phyloP scores from a whole-genome alignment of 2,888 invertebrate species.

The Zonitis immaculata region DNA sequence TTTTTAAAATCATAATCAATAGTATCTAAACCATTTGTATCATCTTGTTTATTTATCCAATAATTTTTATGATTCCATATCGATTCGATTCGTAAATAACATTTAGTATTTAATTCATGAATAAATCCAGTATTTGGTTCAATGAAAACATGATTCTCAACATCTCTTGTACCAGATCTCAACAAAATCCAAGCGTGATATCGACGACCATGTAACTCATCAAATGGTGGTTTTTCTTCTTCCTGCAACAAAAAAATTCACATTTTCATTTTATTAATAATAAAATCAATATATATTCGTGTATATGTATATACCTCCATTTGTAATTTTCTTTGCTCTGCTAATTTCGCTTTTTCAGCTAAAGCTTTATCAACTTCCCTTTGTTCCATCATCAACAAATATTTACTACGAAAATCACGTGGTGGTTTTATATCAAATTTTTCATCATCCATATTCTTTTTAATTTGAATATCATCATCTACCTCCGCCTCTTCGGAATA shows the following conservation, averaged over 20 bases:
- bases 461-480: too few relatives aligned
- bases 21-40: constrained; percentile 49
- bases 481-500: constrained; percentile 41
- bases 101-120: constrained; percentile 54
- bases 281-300: too few relatives aligned
- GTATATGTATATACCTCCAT: too few relatives aligned
- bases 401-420: constrained; percentile 56
- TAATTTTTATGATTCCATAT: constrained; percentile 86
- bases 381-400: constrained; percentile 53
- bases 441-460: too few relatives aligned
- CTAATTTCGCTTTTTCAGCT: constrained; percentile 36
- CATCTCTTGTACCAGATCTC: constrained; percentile 54
- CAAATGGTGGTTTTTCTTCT: constrained; percentile 60
- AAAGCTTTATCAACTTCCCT: constrained; percentile 45
- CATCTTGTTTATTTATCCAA: constrained; percentile 67
- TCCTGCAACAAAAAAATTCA: too few relatives aligned
- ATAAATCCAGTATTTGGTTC: constrained; percentile 76
- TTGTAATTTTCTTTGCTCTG: too few relatives aligned
- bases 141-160: constrained; percentile 69
- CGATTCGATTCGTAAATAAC: constrained; percentile 75
- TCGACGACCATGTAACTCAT: constrained; percentile 63
- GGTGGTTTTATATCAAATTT: constrained; percentile 53
- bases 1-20: constrained; percentile 62
- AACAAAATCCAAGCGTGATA: constrained; percentile 84
- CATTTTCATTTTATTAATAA: too few relatives aligned